Conservation (phyloP, 2,113 vertebrate genomes). For the Bufo gargarizans region DNA sequence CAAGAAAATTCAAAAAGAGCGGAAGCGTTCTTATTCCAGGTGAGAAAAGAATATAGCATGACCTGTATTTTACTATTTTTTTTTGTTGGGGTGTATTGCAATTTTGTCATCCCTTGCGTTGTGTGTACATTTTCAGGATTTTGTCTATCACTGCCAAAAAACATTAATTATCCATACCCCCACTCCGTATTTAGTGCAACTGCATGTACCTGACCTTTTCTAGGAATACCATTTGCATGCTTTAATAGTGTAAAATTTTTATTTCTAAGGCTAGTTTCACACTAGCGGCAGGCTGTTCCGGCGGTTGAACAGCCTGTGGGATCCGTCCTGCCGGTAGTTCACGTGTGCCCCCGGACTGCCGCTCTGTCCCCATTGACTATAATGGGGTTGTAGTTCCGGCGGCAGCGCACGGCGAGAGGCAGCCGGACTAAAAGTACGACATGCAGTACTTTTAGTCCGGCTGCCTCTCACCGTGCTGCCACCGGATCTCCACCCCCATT, state of each 20-base stretch:
- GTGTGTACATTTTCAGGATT: constrained; percentile 21
- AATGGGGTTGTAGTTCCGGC: too few relatives aligned
- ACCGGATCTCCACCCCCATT: too few relatives aligned
- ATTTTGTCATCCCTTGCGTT: background rate
- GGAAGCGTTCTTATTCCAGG: constrained; percentile 94
- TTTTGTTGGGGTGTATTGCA: background rate
- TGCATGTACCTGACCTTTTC: background rate
- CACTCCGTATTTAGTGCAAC: background rate
- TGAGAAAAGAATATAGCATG: constrained; percentile 65
- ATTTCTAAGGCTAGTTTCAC: background rate
- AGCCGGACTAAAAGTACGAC: too few relatives aligned
- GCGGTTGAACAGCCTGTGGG: too few relatives aligned
- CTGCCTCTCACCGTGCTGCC: too few relatives aligned
- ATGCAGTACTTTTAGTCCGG: too few relatives aligned
- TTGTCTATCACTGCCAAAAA: background rate
- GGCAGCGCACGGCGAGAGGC: too few relatives aligned
- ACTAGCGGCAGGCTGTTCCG: too few relatives aligned
- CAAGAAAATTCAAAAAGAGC: constrained; percentile 96
- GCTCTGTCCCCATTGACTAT: too few relatives aligned
- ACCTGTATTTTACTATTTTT: background rate
- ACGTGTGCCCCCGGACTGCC: too few relatives aligned
- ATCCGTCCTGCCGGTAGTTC: too few relatives aligned
- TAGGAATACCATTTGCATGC: background rate
- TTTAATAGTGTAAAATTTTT: background rate
- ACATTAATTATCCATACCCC: background rate